These are phyloP conservation scores for Athetis lepigone DNA, from an alignment of 2,888 invertebrate species.

Conservation along the genomic window DNA sequence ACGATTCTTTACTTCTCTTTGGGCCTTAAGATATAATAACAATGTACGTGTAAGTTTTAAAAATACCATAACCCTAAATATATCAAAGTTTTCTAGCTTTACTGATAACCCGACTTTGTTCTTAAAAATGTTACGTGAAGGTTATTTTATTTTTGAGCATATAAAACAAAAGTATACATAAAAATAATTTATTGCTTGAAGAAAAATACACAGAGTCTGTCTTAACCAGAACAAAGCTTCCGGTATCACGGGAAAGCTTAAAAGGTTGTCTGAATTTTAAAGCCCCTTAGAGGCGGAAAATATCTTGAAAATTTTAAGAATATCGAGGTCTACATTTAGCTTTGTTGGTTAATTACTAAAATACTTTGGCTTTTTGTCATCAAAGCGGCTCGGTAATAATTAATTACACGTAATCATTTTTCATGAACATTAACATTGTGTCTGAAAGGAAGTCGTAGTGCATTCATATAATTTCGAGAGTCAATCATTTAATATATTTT, in stretches of 20 bases:
- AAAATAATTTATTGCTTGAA: slow-evolving; percentile 19
- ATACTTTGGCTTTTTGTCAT: slow-evolving; percentile 38
- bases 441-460: background rate
- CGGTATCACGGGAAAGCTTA: slow-evolving; percentile 31
- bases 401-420: slow-evolving; percentile 20
- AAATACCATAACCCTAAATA: too few relatives aligned
- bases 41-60: too few relatives aligned
- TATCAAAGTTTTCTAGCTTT: too few relatives aligned
- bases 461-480: background rate
- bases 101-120: too few relatives aligned
- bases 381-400: slow-evolving; percentile 3
- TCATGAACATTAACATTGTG: slow-evolving; percentile 16
- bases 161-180: slow-evolving; percentile 13
- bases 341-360: slow-evolving; percentile 44
- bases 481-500: too few relatives aligned
- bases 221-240: slow-evolving; percentile 27
- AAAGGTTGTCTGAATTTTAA: slow-evolving; percentile 45
- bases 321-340: slow-evolving; percentile 31
- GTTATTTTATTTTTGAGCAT: too few relatives aligned
- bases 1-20: too few relatives aligned
- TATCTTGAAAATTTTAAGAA: slow-evolving; percentile 38
- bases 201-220: slow-evolving; percentile 45
- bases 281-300: slow-evolving; percentile 39
- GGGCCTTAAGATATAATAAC: too few relatives aligned
- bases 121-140: too few relatives aligned